phyloP scores from a whole-genome alignment of 2,888 invertebrate genomes.

The Macaria notata region DNA sequence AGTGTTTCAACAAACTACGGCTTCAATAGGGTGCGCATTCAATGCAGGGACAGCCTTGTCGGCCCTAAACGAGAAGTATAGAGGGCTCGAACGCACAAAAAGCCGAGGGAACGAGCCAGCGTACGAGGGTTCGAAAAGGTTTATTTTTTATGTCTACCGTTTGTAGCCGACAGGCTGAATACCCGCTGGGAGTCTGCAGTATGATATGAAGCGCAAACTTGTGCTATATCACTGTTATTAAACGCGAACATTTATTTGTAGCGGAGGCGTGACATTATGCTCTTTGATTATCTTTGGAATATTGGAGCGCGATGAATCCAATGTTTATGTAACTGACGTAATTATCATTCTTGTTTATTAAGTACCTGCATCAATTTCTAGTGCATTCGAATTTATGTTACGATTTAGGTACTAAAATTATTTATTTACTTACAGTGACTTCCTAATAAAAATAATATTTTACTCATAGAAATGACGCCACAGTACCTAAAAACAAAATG shows the following conservation, averaged over 20 bases:
- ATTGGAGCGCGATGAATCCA: neutral
- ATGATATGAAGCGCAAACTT: conserved; percentile 6
- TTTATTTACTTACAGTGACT: no score
- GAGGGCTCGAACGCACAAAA: conserved; percentile 56
- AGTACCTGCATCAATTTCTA: no score
- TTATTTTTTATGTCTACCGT: conserved; percentile 62
- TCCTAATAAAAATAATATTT: no score
- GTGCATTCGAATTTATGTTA: no score
- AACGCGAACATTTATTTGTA: conserved; percentile 6
- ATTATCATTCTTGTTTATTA: neutral
- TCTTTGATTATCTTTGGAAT: conserved; percentile 6
- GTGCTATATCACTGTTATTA: conserved; percentile 9
- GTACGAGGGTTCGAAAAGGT: conserved; percentile 55
- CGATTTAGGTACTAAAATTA: no score
- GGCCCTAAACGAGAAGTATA: conserved; percentile 51
- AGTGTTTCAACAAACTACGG: conserved; percentile 44
- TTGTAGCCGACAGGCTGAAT: conserved; percentile 31
- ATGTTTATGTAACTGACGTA: neutral
- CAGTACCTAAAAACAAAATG: no score
- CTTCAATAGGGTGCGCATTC: conserved; percentile 58
- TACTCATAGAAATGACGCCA: no score
- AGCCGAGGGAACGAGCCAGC: conserved; percentile 53
- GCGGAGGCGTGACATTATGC: conserved; percentile 7
- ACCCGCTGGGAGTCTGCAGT: conserved; percentile 21
- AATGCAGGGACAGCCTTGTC: conserved; percentile 45